Base-by-base conservation (phyloP, 2,797 vertebrate genomes). In the Myotis findleyi region DNA sequence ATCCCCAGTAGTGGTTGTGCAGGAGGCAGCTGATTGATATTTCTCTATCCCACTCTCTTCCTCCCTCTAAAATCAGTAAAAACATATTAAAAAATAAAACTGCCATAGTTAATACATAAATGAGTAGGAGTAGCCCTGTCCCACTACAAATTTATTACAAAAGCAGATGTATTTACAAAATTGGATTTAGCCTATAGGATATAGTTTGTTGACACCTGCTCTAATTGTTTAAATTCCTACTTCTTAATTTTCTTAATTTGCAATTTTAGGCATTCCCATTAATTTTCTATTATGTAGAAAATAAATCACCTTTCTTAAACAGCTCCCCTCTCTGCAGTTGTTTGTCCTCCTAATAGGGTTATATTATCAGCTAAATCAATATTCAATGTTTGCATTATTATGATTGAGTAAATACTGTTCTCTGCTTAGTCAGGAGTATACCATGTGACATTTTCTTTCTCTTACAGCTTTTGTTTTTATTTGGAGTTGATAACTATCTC, bases 311-410 rank as follows among this genome's bases (percentile, higher is more conserved):
- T 59, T 71, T 81, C 47, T 53, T 75, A 79, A 87, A 20, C 25
- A 80, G 30, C 23, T 71, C 23, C 21, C 8, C 23, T 84, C 55
- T 71, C 90, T 93, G n/a, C 8, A 51, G 47, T 13, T 84, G 20
- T 55, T 83, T 81, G 21, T 49, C 21, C 8, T 44, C 21, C 6
- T 44, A 87, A 33, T 47, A 27, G 76, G 57, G 16, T 82, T 64
- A 72, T n/a, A 30, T 36, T 68, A 33, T 87, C 33, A 69, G 25
- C 87, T 91, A 91, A 91, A 62, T 96, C 62, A 72, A 20, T 68
- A 73, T 27, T 83, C n/a, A 44, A 0, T 87, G 27, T 84, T 77
- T 84, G 71, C 44, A 21, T 81, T 57, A 18, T 87, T 71, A 33
- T 83, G 71, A 87, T 23, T 36, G 38, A 57, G 27, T 36, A 94